These are phyloP conservation scores for Dinothrombium tinctorium DNA, from an alignment of 1,140 invertebrate genomes.

Conservation along the genomic window DNA sequence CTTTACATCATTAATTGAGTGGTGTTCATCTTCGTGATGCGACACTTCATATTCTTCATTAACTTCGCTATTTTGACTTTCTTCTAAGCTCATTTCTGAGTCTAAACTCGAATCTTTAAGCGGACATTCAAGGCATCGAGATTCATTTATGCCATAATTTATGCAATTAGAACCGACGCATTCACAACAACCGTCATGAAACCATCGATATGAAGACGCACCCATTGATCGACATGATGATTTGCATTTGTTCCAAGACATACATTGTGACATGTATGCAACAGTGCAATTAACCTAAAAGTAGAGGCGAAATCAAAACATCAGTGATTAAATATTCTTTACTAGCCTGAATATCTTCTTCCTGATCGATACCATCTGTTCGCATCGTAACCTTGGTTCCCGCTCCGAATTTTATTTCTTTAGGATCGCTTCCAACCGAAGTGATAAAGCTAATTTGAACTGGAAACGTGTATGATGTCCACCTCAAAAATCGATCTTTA, in stretches of 20 bases:
- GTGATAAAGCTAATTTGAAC: slow-evolving; percentile 15
- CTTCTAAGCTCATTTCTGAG: too few relatives aligned
- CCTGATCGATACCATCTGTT: slow-evolving; percentile 2
- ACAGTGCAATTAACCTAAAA: slow-evolving; percentile 60
- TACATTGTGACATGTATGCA: slow-evolving; percentile 68
- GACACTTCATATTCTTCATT: too few relatives aligned
- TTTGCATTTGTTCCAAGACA: slow-evolving; percentile 64
- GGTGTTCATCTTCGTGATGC: too few relatives aligned
- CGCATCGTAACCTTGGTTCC: slow-evolving; percentile 21
- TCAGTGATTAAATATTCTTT: neutral
- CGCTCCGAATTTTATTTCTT: slow-evolving; percentile 31
- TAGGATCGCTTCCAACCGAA: slow-evolving; percentile 22
- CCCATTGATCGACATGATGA: slow-evolving; percentile 50
- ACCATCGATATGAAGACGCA: slow-evolving; percentile 41
- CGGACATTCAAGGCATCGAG: slow-evolving; percentile 1
- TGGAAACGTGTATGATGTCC: slow-evolving; percentile 42
- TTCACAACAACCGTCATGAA: slow-evolving; percentile 74
- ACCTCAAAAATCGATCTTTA: slow-evolving; percentile 35
- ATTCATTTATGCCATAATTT: slow-evolving; percentile 7
- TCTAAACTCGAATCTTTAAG: too few relatives aligned
- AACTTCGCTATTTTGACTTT: too few relatives aligned
- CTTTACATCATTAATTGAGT: too few relatives aligned
- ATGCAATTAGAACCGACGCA: slow-evolving; percentile 8
- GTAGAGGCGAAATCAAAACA: neutral
- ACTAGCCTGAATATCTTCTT: slow-evolving; percentile 8